A percentile compares a stretch with the other conserved stretches of the same genome.
These are phyloP conservation scores for Danio kyathit DNA, from an alignment of 2,797 vertebrate species.

Conservation along the genomic window DNA sequence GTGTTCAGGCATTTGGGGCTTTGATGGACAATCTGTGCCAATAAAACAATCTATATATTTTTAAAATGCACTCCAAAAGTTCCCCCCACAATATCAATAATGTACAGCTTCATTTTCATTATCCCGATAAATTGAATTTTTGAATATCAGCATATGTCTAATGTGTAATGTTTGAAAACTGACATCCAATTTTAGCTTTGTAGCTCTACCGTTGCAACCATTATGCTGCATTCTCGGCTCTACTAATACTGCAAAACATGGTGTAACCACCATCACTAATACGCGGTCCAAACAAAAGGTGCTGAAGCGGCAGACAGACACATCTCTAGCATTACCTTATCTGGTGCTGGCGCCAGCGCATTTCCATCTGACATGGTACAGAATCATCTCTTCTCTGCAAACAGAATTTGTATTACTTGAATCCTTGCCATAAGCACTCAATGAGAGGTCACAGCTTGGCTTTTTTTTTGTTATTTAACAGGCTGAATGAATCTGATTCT, in stretches of 20 bases:
- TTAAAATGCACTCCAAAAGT: no score
- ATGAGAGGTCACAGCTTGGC: neutral
- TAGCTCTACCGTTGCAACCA: no score
- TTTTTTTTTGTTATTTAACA: neutral
- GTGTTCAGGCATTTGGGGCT: no score
- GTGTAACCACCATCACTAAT: constrained; percentile 50
- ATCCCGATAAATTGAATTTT: no score
- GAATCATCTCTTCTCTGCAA: constrained; percentile 16
- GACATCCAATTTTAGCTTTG: no score
- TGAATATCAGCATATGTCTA: no score
- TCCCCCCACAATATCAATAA: no score
- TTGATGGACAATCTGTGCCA: no score
- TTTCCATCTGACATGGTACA: constrained; percentile 15
- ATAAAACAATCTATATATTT: no score
- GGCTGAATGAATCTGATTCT: constrained; percentile 4
- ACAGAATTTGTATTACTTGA: constrained; percentile 51
- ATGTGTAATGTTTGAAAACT: no score
- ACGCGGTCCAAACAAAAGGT: constrained; percentile 40
- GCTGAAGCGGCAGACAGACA: constrained; percentile 17
- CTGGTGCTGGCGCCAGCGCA: constrained; percentile 37
- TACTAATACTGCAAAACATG: constrained; percentile 1
- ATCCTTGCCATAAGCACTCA: constrained; percentile 11
- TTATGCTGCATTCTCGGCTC: neutral
- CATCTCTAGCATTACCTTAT: constrained; percentile 33
- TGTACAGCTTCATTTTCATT: no score